Evolutionary conservation across 2,888 invertebrate species (phyloP).

Genomic region (Acronicta leporina): DNA sequence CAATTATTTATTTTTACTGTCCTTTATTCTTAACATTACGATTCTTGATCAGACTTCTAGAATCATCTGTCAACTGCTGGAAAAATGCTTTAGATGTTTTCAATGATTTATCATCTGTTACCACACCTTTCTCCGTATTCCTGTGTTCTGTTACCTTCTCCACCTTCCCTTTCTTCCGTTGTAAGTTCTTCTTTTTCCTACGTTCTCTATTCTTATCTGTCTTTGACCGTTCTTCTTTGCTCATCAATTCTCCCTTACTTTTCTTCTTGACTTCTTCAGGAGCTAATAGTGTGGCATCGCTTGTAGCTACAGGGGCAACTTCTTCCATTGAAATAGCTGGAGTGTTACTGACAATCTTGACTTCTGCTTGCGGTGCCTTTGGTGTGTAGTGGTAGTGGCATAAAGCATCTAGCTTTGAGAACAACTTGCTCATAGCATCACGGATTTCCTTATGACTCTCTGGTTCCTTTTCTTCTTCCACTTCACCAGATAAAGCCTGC

Average conservation of each 20-base stretch:
- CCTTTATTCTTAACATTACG: conserved; percentile 77
- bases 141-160: conserved; percentile 85
- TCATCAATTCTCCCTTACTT: conserved; percentile 88
- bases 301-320: conserved; percentile 96
- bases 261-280: conserved; percentile 96
- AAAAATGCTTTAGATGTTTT: conserved; percentile 95
- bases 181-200: conserved; percentile 95
- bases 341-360: conserved; percentile 96
- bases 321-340: conserved; percentile 98
- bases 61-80: conserved; percentile 94
- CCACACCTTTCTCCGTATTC: conserved; percentile 88
- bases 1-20: conserved; percentile 58
- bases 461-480: conserved; percentile 91
- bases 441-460: conserved; percentile 94
- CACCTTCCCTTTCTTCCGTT: conserved; percentile 86
- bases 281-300: conserved; percentile 95
- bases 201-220: conserved; percentile 97
- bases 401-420: conserved; percentile 96
- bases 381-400: conserved; percentile 98
- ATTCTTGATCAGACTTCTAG: conserved; percentile 80
- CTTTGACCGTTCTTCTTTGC: conserved; percentile 93
- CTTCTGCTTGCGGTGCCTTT: conserved; percentile 94
- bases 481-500: conserved; percentile 87
- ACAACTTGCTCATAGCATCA: conserved; percentile 92
- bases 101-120: conserved; percentile 86